These are phyloP conservation scores for Asteroscopus sphinx DNA, from an alignment of 2,888 invertebrate species.

Conservation along the genomic window DNA sequence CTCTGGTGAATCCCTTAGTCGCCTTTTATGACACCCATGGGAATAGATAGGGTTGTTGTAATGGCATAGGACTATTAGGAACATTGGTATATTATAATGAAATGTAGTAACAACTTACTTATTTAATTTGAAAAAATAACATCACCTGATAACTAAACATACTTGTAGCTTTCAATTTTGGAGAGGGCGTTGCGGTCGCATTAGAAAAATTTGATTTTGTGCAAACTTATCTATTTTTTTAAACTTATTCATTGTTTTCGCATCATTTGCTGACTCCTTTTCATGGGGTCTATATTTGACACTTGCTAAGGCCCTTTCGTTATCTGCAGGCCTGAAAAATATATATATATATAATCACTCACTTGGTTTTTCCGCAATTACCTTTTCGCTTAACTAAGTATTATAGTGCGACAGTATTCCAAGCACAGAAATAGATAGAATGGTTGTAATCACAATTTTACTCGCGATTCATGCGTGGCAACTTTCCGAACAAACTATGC, in stretches of 20 bases:
- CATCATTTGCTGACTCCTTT: too few relatives aligned
- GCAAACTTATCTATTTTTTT: neutral
- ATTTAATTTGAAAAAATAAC: neutral
- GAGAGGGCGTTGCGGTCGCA: slow-evolving; percentile 2
- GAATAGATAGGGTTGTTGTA: too few relatives aligned
- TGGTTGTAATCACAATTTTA: too few relatives aligned
- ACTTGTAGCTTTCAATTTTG: neutral
- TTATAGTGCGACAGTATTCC: too few relatives aligned
- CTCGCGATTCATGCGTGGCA: too few relatives aligned
- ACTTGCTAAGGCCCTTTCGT: slow-evolving; percentile 9
- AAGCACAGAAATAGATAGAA: too few relatives aligned
- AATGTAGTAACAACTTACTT: neutral
- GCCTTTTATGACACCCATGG: too few relatives aligned
- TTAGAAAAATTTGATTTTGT: neutral
- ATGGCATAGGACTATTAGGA: neutral
- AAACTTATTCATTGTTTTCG: neutral
- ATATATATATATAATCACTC: neutral
- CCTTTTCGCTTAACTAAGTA: too few relatives aligned
- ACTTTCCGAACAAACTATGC: too few relatives aligned
- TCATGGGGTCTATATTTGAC: neutral
- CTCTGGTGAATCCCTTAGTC: too few relatives aligned
- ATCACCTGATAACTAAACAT: neutral
- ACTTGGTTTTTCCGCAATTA: too few relatives aligned
- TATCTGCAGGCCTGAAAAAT: slow-evolving; percentile 31
- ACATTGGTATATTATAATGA: neutral